phyloP scores from a whole-genome alignment of 2,888 invertebrate species.

The Plusia festucae region DNA sequence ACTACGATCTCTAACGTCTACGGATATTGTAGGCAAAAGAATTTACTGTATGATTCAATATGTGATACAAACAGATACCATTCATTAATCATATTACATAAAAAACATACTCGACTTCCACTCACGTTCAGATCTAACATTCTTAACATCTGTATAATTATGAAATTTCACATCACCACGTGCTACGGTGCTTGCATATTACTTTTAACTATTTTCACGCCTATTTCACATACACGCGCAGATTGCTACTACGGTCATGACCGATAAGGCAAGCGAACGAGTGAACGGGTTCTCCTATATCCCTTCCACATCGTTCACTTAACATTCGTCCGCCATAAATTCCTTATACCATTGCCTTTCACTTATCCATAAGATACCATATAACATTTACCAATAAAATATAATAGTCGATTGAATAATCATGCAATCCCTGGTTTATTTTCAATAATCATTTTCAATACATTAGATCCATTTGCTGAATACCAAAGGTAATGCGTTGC shows the following conservation, averaged over 20 bases:
- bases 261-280: background rate
- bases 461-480: conserved; percentile 11
- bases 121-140: conserved; percentile 3
- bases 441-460: conserved; percentile 6
- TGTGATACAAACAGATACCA: background rate
- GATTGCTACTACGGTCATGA: conserved; percentile 1
- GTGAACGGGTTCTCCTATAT: background rate
- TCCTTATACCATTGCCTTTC: background rate
- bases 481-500: background rate
- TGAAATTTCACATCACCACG: background rate
- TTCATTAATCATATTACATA: background rate
- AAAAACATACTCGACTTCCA: background rate
- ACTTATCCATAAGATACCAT: background rate
- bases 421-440: background rate
- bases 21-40: background rate
- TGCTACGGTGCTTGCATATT: background rate
- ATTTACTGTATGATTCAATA: background rate
- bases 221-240: conserved; percentile 1
- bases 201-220: background rate
- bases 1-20: background rate
- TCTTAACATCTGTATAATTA: background rate
- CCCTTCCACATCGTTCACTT: background rate
- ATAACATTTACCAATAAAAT: background rate
- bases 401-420: conserved; percentile 1
- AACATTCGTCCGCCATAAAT: background rate